These are phyloP conservation scores for Alitta virens DNA, from an alignment of 2,888 invertebrate genomes.

Conservation along the genomic window DNA sequence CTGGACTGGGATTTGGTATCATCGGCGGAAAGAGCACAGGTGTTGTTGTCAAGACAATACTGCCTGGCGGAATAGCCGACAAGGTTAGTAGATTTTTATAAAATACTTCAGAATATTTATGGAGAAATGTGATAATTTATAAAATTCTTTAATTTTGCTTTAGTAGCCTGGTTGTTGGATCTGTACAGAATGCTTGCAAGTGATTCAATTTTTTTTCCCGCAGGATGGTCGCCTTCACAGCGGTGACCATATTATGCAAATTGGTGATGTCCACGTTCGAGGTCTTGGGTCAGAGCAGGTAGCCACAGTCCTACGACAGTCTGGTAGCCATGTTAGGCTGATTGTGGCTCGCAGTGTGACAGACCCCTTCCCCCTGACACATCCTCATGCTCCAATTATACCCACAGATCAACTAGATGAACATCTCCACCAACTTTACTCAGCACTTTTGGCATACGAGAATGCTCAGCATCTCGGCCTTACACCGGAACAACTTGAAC, in stretches of 20 bases:
- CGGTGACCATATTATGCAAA: conserved; percentile 95
- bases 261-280: conserved; percentile 81
- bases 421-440: conserved; percentile 62
- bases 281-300: conserved; percentile 95
- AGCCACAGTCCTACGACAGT: conserved; percentile 90
- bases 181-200: no score
- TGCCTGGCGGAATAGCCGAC: conserved; percentile 96
- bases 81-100: conserved; percentile 70
- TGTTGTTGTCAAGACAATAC: conserved; percentile 98
- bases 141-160: no score
- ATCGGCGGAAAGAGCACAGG: conserved; percentile 93
- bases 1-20: conserved; percentile 97
- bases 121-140: no score
- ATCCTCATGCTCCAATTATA: conserved; percentile 77
- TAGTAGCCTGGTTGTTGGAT: no score
- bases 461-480: conserved; percentile 2
- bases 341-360: conserved; percentile 76
- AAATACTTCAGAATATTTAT: no score
- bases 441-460: conserved; percentile 17
- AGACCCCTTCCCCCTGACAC: conserved; percentile 36
- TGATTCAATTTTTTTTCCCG: conserved; percentile 34
- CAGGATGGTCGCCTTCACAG: conserved; percentile 92
- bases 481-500: not conserved
- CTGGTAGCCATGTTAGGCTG: conserved; percentile 89
- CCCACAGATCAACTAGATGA: conserved; percentile 86